Base-by-base conservation (phyloP, 2,888 invertebrate genomes). In the Drosophila quasianomalipes region DNA sequence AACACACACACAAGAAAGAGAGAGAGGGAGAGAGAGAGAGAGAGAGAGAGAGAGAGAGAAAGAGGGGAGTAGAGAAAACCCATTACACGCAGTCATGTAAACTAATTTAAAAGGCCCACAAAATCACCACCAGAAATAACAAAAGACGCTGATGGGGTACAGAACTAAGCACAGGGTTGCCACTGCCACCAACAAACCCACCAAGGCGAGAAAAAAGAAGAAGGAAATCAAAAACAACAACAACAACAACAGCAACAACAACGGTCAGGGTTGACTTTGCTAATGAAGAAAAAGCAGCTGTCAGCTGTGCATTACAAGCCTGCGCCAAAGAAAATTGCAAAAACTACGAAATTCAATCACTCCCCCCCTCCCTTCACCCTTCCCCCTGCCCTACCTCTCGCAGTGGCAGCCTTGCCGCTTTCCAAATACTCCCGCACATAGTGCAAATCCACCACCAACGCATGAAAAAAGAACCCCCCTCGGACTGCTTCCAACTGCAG, bases 241-340 rank as follows among this genome's bases (percentile, higher is more conserved):
- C 53, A 58, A 41, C 2, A 39, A 55, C 6, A 12, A 55, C 6
- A 44, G 35, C 26, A 61, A 26, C n/a, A 64, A 49, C 68, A 66
- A 66, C 65, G 75, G 79, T 67, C 82, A 81, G 87, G 87, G 87
- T 85, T 90, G 87, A 88, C 89, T 88, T 78, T 82, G 86, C 83
- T 90, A 90, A 90, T 88, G 87, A 88, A 88, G 90, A 88, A 88
- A 90, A 88, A 88, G 89, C 87, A 90, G 89, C 90, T 88, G 87
- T 88, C 89, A 88, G 86, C 90, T 87, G 86, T 85, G 90, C 90
- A 83, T 82, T 89, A 87, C 89, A 80, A 85, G 90, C 70, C 90
- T 61, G 70, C 63, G 64, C 68, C 70, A 70, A 79, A 81, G 81
- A 83, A 83, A 83, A 88, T 88, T 85, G 86, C 89, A 81, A 88